phyloP scores from a whole-genome alignment of 2,888 invertebrate genomes.

The Xylophagus ater region DNA sequence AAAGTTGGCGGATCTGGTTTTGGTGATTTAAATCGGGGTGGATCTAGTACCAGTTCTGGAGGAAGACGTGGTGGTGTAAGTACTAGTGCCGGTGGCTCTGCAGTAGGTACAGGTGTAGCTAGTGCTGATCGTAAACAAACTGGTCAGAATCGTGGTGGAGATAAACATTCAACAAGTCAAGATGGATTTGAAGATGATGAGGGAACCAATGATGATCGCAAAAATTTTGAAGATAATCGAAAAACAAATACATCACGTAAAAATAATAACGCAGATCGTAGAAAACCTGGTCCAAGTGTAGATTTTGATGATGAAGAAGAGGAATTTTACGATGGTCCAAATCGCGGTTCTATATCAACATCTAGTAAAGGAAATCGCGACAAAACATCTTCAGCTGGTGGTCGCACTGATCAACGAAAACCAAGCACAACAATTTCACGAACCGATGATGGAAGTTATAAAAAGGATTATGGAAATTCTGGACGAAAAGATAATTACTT shows the following conservation, averaged over 20 bases:
- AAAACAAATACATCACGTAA: constrained; percentile 5
- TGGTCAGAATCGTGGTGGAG: constrained; percentile 7
- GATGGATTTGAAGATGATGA: constrained; percentile 12
- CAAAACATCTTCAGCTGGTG: not conserved
- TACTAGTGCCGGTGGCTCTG: not conserved
- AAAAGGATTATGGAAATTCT: not conserved
- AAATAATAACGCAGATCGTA: not conserved
- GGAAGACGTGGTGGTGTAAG: constrained; percentile 5
- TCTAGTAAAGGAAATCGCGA: not conserved
- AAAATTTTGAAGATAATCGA: constrained; percentile 7
- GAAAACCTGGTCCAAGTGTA: not conserved
- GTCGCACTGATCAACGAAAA: too few species aligned
- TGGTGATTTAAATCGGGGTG: not conserved
- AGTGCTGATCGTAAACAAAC: not conserved
- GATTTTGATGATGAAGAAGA: too few species aligned
- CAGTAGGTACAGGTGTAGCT: not conserved
- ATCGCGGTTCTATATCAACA: not conserved
- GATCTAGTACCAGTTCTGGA: not conserved
- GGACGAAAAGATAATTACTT: not conserved
- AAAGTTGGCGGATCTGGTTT: not conserved
- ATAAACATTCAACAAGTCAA: too few species aligned
- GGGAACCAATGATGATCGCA: constrained; percentile 5
- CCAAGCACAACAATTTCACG: too few species aligned
- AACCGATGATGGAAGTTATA: not conserved
- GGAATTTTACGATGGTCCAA: too few species aligned